Conservation (phyloP, 2,797 vertebrate genomes). For the Emydoidea blandingii region DNA sequence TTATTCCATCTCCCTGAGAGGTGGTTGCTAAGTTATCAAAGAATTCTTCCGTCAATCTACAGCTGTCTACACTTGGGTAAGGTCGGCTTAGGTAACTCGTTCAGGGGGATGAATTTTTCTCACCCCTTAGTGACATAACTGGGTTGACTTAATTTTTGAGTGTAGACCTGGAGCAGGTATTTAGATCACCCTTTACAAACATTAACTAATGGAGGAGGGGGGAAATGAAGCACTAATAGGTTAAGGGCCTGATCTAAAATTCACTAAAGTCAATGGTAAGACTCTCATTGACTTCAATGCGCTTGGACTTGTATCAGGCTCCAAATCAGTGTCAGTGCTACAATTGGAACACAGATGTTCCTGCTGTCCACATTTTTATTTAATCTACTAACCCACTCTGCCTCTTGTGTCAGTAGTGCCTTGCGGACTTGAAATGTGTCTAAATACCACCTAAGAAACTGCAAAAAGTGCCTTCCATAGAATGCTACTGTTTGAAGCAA, state of each 20-base stretch:
- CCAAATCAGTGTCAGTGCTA: neutral
- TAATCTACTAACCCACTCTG: neutral
- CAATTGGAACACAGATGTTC: neutral
- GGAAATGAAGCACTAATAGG: constrained; percentile 24
- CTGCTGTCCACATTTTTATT: neutral
- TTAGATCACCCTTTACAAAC: constrained; percentile 52
- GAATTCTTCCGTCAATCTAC: neutral
- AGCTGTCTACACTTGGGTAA: neutral
- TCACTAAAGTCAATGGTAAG: neutral
- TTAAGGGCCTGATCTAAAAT: constrained; percentile 16
- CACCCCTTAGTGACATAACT: neutral
- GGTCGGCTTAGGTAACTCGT: neutral
- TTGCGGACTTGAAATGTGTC: neutral
- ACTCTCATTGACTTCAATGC: neutral
- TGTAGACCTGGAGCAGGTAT: neutral
- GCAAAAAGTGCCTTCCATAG: neutral
- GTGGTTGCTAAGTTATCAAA: neutral
- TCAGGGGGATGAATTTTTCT: neutral
- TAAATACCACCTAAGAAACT: neutral
- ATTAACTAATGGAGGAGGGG: constrained; percentile 45
- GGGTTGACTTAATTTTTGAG: neutral
- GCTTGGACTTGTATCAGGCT: neutral
- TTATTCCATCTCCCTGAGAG: neutral
- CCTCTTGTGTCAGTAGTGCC: neutral
- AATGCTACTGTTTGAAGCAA: neutral